Conservation (phyloP, 2,797 vertebrate species). For the Myiotriccus ornatus region DNA sequence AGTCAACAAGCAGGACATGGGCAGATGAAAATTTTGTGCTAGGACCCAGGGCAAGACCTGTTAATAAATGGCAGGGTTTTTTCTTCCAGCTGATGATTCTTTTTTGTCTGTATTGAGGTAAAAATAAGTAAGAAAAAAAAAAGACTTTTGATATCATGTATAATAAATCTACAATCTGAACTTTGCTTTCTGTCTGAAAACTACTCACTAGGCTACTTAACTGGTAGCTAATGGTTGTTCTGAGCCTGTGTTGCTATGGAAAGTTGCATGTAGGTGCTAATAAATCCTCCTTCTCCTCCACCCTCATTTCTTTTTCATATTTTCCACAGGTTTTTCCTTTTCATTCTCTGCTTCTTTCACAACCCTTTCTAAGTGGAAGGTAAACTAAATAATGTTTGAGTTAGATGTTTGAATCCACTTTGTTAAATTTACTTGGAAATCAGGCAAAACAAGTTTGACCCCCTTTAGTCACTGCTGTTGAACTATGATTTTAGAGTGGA, state of each 20-base stretch:
- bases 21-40: background rate
- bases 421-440: constrained; percentile 7
- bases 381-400: background rate
- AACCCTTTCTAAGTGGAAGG: background rate
- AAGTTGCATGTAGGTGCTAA: background rate
- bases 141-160: background rate
- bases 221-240: background rate
- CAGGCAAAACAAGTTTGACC: background rate
- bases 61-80: background rate
- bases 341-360: background rate
- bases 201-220: background rate
- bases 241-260: background rate
- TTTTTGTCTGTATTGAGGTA: background rate
- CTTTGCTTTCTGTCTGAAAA: background rate
- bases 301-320: background rate
- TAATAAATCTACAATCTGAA: background rate
- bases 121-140: too few species aligned
- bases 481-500: background rate
- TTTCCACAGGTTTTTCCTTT: background rate
- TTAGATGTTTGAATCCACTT: background rate
- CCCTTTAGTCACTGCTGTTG: background rate
- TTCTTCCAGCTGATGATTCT: background rate
- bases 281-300: background rate
- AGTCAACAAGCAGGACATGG: background rate
- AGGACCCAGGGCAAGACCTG: background rate